phyloP scores from a whole-genome alignment of 2,113 vertebrate genomes.

The Rhea pennata region DNA sequence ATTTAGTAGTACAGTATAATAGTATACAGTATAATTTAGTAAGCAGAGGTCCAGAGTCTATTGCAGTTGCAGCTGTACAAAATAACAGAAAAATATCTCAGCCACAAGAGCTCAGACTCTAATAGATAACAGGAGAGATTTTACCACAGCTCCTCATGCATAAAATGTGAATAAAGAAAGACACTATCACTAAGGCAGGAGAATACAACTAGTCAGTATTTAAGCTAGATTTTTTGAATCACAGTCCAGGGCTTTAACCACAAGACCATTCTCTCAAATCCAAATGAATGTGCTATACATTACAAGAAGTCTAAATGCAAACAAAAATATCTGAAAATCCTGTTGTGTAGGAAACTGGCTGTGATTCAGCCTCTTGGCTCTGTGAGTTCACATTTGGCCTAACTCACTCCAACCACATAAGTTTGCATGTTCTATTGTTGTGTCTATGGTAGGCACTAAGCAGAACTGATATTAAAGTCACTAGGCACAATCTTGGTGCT shows the following conservation, averaged over 20 bases:
- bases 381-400: neutral
- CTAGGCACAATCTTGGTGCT: neutral
- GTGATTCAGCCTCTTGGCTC: neutral
- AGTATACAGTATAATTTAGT: neutral
- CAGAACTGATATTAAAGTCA: conserved; percentile 10
- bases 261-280: neutral
- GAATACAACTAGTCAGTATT: neutral
- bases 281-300: neutral
- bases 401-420: neutral
- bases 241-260: neutral
- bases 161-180: neutral
- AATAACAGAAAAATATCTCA: neutral
- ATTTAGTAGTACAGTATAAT: neutral
- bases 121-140: neutral
- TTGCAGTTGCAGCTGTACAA: neutral
- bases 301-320: neutral
- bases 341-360: conserved; percentile 7
- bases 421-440: neutral
- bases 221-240: neutral
- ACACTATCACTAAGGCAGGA: neutral
- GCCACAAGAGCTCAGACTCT: neutral
- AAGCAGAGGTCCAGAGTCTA: neutral
- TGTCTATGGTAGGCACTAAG: neutral
- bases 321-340: conserved; percentile 42
- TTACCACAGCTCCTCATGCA: neutral